Evolutionary conservation across 2,888 invertebrate species (phyloP), one percentile per base, ranked within the genome.

Genomic region (Synergus itoensis): DNA sequence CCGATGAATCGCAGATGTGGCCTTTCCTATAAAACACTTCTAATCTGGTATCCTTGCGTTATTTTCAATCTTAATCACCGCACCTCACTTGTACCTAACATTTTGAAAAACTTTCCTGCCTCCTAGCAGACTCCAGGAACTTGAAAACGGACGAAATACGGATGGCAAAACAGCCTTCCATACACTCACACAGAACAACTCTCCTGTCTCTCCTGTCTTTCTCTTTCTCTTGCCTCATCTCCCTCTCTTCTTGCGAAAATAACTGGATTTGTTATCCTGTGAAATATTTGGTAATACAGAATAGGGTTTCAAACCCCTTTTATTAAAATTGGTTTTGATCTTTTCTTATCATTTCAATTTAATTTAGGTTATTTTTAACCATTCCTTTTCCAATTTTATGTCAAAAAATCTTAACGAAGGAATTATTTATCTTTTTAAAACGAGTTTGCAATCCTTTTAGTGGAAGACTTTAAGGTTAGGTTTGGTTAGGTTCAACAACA

Each of bases 21-120:
- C 65, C 79, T 57, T 79, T 81, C 69, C 18, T 69, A 53, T 63
- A 60, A 76, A 65, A 63, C 78, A 64, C 77, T 63, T 65, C 40
- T 62, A 77, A 62, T 77, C 62, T 43, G 18, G 18, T 28, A 63
- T 65, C 41, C 45, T 45, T 21, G 41, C 78, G n/a, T 28, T 9
- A 60, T 62, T 60, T 73, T 73, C 73, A 11, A 36, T 67, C 60
- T 43, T 45, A 41, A 78, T 78, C 69, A 69, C 78, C 78, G 78
- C 43, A 57, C 69, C n/a, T 43, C 78, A 69, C 69, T 41, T 16
- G 21, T 8, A 78, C 69, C 60, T 57, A 73, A 69, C 78, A 78
- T 78, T 78, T 78, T 78, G 21, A 21, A n/a, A 67, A 53, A 53
- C 67, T 67, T 53, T 57, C 14, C 65, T 65, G 77, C 77, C 67